Base-by-base conservation (phyloP, 2,797 vertebrate species). In the Rhinatrema bivittatum region DNA sequence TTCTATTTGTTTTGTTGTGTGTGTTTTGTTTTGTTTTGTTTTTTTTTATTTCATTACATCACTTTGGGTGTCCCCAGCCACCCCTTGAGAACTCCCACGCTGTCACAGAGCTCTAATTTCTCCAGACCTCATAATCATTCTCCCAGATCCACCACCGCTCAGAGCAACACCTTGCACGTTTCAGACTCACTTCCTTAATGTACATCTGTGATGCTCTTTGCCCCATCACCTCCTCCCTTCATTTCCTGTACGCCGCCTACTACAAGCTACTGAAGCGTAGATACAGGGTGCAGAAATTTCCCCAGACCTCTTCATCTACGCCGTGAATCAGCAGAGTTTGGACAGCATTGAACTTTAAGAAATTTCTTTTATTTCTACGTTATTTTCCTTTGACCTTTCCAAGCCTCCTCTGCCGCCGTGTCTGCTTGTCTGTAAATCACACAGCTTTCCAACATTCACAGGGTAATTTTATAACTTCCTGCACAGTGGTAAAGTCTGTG, bases 261-360 rank as follows among this genome's bases (percentile, higher is more conserved):
- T 65, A 40, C 49, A 59, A 76, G 46, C 35, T 46, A 65, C 56
- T 44, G 63, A 50, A 53, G 52, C 37, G 62, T 18, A 49, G 7
- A 54, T 68, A 50, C 33, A 42, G 61, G 32, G 29, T 25, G 53
- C 52, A 72, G 62, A 79, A 78, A 74, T 69, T 41, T n/a, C 71
- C 74, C 68, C 16, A 7, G 56, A 34, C 40, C 51, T 57, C 29
- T 35, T 72, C 46, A 60, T 30, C 55, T 19, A 13, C 49, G 53
- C n/a, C 42, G 33, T 68, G 56, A 75, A 61, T 72, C 69, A 73
- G 68, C 64, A 46, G 5, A 37, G 42, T 27, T 62, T 21, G 52
- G 32, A 36, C 53, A 37, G 34, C 22, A 11, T 48, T 50, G 42
- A 29, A 5, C 39, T n/a, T 20, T 42, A n/a, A 39, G 25, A 32